These are phyloP conservation scores for Pteria penguin DNA, from an alignment of 2,888 invertebrate species.

Conservation along the genomic window DNA sequence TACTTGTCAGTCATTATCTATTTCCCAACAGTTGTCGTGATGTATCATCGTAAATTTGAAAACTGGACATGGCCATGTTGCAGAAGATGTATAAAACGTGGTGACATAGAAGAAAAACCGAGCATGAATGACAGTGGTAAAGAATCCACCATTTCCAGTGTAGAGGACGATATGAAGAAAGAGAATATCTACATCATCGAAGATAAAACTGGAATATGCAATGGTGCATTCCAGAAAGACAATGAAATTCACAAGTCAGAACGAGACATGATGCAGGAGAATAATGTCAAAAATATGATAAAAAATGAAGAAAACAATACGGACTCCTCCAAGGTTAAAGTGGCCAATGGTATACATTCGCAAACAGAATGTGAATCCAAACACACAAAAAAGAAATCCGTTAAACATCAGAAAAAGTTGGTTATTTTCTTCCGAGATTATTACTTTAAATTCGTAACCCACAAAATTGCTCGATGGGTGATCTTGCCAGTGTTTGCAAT, in stretches of 20 bases:
- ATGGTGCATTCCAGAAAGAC: too few species aligned
- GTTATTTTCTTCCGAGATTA: slow-evolving; percentile 64
- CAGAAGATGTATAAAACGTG: not conserved
- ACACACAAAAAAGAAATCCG: slow-evolving; percentile 24
- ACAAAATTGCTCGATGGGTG: slow-evolving; percentile 60
- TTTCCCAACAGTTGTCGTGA: slow-evolving; percentile 61
- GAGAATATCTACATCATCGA: not conserved
- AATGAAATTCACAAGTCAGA: not conserved
- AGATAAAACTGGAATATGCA: too few species aligned
- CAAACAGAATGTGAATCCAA: not conserved
- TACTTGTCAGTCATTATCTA: slow-evolving; percentile 68
- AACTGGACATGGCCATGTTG: slow-evolving; percentile 52
- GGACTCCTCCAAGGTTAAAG: not conserved
- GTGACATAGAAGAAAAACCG: not conserved
- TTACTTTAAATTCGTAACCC: slow-evolving; percentile 65
- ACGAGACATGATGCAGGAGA: not conserved
- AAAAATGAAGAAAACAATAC: not conserved
- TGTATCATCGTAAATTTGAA: slow-evolving; percentile 61
- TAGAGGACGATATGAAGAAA: not conserved
- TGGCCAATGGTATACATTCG: not conserved
- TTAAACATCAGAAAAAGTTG: slow-evolving; percentile 46
- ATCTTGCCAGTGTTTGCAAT: slow-evolving; percentile 52
- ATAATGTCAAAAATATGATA: not conserved
- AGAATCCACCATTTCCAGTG: not conserved
- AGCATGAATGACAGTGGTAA: not conserved